Base-by-base conservation (phyloP, 30 jellyfish, hydroid and myxozoan species). In the Chrysaora quinquecirrha region DNA sequence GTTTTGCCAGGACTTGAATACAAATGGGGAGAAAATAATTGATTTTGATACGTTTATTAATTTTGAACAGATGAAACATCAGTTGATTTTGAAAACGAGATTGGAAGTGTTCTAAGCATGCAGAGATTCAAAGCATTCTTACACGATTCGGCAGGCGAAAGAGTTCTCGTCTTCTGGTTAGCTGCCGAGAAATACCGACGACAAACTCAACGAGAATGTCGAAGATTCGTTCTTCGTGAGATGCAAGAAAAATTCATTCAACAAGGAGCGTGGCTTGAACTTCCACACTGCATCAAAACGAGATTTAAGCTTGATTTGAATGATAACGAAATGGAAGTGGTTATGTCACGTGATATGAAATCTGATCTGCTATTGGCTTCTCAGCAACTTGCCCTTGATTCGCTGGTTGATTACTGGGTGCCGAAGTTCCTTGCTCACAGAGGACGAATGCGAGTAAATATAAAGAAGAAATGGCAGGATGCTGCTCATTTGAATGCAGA, bases 151-250 rank as follows among this genome's bases (percentile, higher is more conserved):
- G 69, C 84, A 68, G 99, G 99, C 18, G 97, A 82, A 24, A 64
- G 78, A 27, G 86, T 87, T 6, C 2, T 87, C 20, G 61, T 83
- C 24, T 94, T 87, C 56, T 94, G 99, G 99, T 47, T 87, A 38
- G 99, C 94, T 46, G 90, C 95, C 1, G 99, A 94, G 61, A 61
- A 87, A 61, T 94, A 49, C 71, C 88, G 94, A 9, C 76, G 97
- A 31, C 98, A 93, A 65, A 94, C 95, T n/a, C 21, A 20, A 48
- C 64, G 66, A 19, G 91, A 83, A 80, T 82, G 97, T 75, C 89
- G 89, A 3, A 30, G 95, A 71, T 91, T 91, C 65, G 79, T 64
- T 34, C 75, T 85, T 19, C 62, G 87, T 64, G 96, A 91, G 49
- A 71, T 91, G 24, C 91, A 85, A 74, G 92, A 85, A 24, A 85